Conservation (phyloP, 2,888 invertebrate species). For the Noctuana brunneofusca region DNA sequence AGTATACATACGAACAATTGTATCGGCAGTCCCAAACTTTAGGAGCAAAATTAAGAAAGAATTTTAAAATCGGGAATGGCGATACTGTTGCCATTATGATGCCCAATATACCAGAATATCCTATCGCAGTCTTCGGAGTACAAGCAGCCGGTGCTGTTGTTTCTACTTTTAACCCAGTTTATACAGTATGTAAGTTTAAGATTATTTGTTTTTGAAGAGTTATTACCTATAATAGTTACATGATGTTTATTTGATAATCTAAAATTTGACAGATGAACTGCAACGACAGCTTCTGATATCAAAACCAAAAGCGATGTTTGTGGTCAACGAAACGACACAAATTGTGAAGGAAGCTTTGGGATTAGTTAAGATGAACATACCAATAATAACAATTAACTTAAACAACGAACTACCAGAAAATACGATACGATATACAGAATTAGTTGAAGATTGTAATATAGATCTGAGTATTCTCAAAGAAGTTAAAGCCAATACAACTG, state of each 20-base stretch:
- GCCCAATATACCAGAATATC: slow-evolving; percentile 87
- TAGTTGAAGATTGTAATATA: slow-evolving; percentile 4
- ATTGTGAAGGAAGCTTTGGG: slow-evolving; percentile 73
- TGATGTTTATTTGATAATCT: too few relatives aligned
- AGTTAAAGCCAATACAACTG: slow-evolving; percentile 13
- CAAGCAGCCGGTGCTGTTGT: slow-evolving; percentile 84
- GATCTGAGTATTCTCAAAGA: slow-evolving; percentile 17
- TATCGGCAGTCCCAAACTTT: slow-evolving; percentile 80
- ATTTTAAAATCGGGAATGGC: slow-evolving; percentile 81
- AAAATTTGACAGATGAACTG: slow-evolving; percentile 84
- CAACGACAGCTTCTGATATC: slow-evolving; percentile 81
- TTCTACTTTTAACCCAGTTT: slow-evolving; percentile 86
- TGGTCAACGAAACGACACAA: slow-evolving; percentile 69
- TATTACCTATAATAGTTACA: background rate
- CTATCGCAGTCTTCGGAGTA: slow-evolving; percentile 81
- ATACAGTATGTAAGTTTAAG: slow-evolving; percentile 76
- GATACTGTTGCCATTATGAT: slow-evolving; percentile 85
- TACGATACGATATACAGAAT: slow-evolving; percentile 18
- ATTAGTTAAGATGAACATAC: slow-evolving; percentile 51
- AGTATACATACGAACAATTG: slow-evolving; percentile 52
- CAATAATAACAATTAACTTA: slow-evolving; percentile 12
- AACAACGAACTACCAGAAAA: background rate
- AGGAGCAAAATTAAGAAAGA: slow-evolving; percentile 80
- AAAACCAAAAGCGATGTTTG: slow-evolving; percentile 81
- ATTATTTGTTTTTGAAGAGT: too few relatives aligned